Base-by-base conservation (phyloP, 2,888 invertebrate genomes). In the Hydropsyche betteni region DNA sequence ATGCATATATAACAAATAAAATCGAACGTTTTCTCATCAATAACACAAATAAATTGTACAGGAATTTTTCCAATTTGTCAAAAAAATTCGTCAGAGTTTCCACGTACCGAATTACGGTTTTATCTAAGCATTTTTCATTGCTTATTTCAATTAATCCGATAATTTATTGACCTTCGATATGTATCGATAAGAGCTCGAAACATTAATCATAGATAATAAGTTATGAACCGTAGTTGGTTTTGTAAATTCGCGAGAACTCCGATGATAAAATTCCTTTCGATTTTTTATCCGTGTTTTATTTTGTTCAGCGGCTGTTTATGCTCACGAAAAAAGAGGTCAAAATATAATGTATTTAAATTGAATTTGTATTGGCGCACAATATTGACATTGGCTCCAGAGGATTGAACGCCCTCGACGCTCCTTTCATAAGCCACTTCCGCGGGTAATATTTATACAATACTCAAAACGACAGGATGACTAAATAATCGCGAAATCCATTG, bases 301-400 rank as follows among this genome's bases (percentile, higher is more conserved):
- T 44, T 44, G 44, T 44, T 44, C 44, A 10, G 10, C 44, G 10
- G 44, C 44, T 44, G 44, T 44, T 44, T 44, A 10, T 24, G 24
- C 24, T 24, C 44, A 8, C 10, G 44, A 44, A 44, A 44, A 44
- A 44, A 24, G 58, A 58, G 58, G 24, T 24, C 14, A 53, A 58
- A 58, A 58, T 14, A 24, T 58, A 58, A 58, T 58, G 24, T 58
- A 24, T 58, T 58, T 24, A 58, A 53, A 58, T 58, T 58, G 58
- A 58, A 58, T 58, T 58, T 58, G 24, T 58, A 58, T 44, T 44
- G 44, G 44, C 6, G 44, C 44, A 10, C 24, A 24, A 58, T 58
- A 58, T 58, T 58, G 58, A 58, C 58, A 58, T 14, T 58, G 53
- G 4, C 58, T 58, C 16, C 58, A 8, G 14, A 58, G 58, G 8